These are phyloP conservation scores for Apomyelois bistriatella DNA, from an alignment of 2,888 invertebrate species.

Conservation along the genomic window DNA sequence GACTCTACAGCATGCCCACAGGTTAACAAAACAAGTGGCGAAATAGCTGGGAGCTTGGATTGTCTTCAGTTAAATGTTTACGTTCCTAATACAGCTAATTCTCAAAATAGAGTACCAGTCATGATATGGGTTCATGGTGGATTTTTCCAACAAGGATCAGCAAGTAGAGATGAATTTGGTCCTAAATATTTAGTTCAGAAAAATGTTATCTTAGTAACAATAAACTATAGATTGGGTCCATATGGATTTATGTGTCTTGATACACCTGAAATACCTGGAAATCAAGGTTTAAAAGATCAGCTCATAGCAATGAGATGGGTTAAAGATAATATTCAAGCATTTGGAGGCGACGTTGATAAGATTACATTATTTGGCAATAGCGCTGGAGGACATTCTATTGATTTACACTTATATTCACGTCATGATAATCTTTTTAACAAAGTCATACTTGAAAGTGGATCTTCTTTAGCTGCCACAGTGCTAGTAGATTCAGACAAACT, in stretches of 20 bases:
- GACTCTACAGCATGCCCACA: conserved; percentile 28
- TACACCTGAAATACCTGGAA: conserved; percentile 49
- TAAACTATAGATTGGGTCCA: conserved; percentile 48
- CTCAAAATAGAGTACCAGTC: conserved; percentile 37
- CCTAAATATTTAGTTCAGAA: conserved; percentile 42
- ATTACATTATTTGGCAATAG: conserved; percentile 50
- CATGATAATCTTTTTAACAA: conserved; percentile 36
- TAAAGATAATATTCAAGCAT: conserved; percentile 43
- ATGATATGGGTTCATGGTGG: conserved; percentile 55
- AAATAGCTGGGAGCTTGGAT: conserved; percentile 58
- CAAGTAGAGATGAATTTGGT: conserved; percentile 28
- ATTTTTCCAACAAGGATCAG: conserved; percentile 35
- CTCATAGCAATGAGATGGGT: conserved; percentile 45
- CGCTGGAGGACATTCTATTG: conserved; percentile 44
- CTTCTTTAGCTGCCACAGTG: conserved; percentile 22
- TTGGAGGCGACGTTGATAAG: conserved; percentile 46
- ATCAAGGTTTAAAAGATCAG: conserved; percentile 56
- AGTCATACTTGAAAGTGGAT: conserved; percentile 41
- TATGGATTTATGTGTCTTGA: conserved; percentile 59
- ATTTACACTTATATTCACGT: conserved; percentile 38
- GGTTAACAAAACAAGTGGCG: conserved; percentile 19
- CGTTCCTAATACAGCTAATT: conserved; percentile 54
- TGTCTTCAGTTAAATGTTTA: conserved; percentile 82
- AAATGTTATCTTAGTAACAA: conserved; percentile 37
- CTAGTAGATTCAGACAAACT: conserved; percentile 24